A percentile compares a stretch with the other conserved stretches of the same genome.
Conservation (phyloP, 2,888 invertebrate species). For the Tromatobia lineatoria region DNA sequence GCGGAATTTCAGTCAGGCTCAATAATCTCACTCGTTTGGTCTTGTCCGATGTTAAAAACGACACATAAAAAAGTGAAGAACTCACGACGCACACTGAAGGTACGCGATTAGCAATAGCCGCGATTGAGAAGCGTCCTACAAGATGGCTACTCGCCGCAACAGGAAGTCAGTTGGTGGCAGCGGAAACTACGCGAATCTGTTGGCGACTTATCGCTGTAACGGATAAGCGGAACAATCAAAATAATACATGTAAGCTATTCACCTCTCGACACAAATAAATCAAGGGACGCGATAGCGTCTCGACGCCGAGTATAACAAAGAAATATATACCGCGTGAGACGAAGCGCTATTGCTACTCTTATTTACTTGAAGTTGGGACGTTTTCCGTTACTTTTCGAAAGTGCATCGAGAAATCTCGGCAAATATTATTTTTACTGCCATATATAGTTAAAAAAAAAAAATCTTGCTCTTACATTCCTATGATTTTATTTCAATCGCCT, state of each 20-base stretch:
- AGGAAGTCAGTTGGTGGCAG: slow-evolving; percentile 66
- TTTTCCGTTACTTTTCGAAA: no score
- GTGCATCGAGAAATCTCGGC: no score
- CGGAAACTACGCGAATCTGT: slow-evolving; percentile 73
- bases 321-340: no score
- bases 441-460: no score
- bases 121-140: slow-evolving; percentile 78
- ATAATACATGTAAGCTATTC: not conserved
- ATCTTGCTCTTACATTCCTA: no score
- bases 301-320: not conserved
- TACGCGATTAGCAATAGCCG: slow-evolving; percentile 62
- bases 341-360: no score
- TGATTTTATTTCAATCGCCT: no score
- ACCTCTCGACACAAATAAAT: not conserved
- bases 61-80: slow-evolving; percentile 69
- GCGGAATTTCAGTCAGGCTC: slow-evolving; percentile 34
- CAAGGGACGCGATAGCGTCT: not conserved
- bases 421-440: no score
- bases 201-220: not conserved
- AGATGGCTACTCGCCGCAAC: slow-evolving; percentile 74
- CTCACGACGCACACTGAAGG: slow-evolving; percentile 55
- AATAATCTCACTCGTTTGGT: slow-evolving; percentile 41
- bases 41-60: slow-evolving; percentile 56
- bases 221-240: not conserved
- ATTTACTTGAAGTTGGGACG: no score